Evolutionary conservation across 2,888 invertebrate genomes (phyloP), one percentile per base, ranked within the genome.

Genomic region (Aspidiotus rigidus): DNA sequence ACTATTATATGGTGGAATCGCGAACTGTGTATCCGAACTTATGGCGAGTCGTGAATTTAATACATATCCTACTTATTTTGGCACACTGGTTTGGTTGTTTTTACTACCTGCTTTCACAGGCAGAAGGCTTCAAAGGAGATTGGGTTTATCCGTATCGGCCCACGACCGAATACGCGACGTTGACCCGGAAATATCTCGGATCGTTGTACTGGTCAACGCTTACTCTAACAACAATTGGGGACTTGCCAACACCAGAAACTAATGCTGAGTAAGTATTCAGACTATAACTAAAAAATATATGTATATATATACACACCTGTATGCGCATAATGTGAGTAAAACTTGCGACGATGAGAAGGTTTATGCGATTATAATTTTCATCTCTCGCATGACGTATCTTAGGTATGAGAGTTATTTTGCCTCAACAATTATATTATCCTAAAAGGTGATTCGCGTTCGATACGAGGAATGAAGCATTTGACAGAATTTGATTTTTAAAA

Each of bases 1-100:
- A 93, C 79, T 95, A 96, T 81, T 93, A 94, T 80, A 94, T 95
- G 83, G 93, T 95, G 75, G 96, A 96, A 80, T 94, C 95, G 64
- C 82, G 95, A 75, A 95, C 95, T 7, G 90, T 95, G 71, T 96
- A 93, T 81, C 96, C 96, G 39, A 96, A 96, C 82, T 84, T 96
- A 78, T 94, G 95, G 91, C 84, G 96, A 15, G 96, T 96, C 73
- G 86, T 93, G 76, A 96, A 95, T 81, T 83, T 96, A 72, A 92
- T 95, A 74, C 96, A 96, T 79, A 94, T 96, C 76, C 84, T 96
- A 73, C 85, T 96, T 75, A 90, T 96, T 76, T 83, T 95, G 75
- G 94, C 95, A 64, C 96, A 96, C 78, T 96, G 96, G 96, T 96
- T 96, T 78, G 96, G 96, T 70, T 96, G 95, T 79, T 96, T 96